Evolutionary conservation across 1,140 invertebrate species (phyloP), one percentile per base, ranked within the genome.

Genomic region (Drosophila asahinai): DNA sequence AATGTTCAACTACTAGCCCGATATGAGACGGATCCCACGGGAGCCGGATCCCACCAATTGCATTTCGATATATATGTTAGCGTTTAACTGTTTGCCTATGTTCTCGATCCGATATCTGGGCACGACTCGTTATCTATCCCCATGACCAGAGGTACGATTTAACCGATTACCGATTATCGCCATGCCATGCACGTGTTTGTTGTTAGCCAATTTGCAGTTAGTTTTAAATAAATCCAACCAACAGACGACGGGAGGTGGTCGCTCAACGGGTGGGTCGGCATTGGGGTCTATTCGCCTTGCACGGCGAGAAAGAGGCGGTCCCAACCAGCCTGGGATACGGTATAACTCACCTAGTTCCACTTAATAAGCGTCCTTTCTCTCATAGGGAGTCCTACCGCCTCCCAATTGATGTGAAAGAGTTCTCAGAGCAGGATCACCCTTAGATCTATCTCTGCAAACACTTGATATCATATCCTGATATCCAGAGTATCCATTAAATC

Each of bases 131-230:
- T 64, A 58, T 19, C 22, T 22, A 15, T 40, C 2, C 54, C 33
- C 64, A 48, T 52, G 38, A 19, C 51, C 67, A 52, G 70, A 60
- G n/a, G 25, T 51, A 33, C 38, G 22, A 43, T 43, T 43, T 73
- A 52, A 73, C 38, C 52, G 48, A 73, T 73, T 72, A 73, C 38
- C 52, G 48, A 73, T 73, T 72, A 61, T 51, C 45, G 80, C 67
- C 70, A 73, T 73, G 55, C 38, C 76, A 80, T 68, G 67, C 70
- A 73, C 70, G 67, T 72, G 67, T 73, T 72, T 72, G 67, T 74
- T 74, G 71, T 74, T 74, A 74, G 71, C 71, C 55, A 74, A 74
- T 74, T 72, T 74, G 71, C 71, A 74, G 54, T 73, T 73, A 73
- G 70, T 60, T 72, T 72, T 51, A 61, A 74, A 61, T 60, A 60